phyloP scores from a whole-genome alignment of 2,888 invertebrate genomes.

The Lithophane socia region DNA sequence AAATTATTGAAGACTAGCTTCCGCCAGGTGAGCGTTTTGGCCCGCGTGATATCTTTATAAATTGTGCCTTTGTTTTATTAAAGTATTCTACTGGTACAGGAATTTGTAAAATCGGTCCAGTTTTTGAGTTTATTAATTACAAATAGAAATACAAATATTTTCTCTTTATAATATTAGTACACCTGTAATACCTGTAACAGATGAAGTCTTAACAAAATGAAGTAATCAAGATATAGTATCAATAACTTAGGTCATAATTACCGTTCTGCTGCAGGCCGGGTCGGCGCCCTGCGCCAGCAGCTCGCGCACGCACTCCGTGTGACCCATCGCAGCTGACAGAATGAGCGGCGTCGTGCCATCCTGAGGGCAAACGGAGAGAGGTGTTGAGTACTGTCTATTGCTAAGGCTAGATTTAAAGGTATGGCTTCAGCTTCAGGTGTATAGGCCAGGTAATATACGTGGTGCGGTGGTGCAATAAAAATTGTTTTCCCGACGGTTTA shows the following conservation, averaged over 20 bases:
- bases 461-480: too few species aligned
- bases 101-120: too few species aligned
- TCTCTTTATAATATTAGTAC: too few species aligned
- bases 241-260: constrained; percentile 70
- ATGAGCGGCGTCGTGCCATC: constrained; percentile 98
- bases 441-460: too few species aligned
- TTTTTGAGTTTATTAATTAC: too few species aligned
- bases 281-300: constrained; percentile 97
- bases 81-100: too few species aligned
- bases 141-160: too few species aligned
- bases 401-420: background rate
- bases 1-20: background rate
- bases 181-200: background rate
- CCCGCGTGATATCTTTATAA: too few species aligned
- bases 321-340: constrained; percentile 97
- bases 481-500: too few species aligned
- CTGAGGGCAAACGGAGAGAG: constrained; percentile 86
- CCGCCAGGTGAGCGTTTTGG: too few species aligned
- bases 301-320: constrained; percentile 96
- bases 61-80: too few species aligned
- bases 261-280: constrained; percentile 95
- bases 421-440: too few species aligned
- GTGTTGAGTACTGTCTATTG: background rate
- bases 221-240: background rate
- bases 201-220: background rate